A percentile compares a stretch with the other conserved stretches of the same genome.
phyloP scores from a whole-genome alignment of 2,888 invertebrate genomes.

The Drosophila algonquin region DNA sequence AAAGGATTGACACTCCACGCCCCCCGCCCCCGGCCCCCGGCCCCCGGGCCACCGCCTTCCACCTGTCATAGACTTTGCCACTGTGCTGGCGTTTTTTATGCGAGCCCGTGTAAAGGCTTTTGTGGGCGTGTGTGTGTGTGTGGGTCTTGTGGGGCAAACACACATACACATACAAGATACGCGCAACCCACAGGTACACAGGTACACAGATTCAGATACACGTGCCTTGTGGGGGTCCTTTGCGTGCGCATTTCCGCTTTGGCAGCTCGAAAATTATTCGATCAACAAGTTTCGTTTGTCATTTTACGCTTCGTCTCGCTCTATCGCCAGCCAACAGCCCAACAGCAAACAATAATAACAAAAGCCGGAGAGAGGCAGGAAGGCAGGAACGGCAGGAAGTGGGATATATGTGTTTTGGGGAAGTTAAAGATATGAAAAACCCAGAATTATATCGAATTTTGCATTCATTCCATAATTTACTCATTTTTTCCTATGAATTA shows the following conservation, averaged over 20 bases:
- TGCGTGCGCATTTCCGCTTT: constrained; percentile 71
- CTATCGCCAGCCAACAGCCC: constrained; percentile 44
- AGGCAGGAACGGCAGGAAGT: neutral
- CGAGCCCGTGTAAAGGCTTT: constrained; percentile 27
- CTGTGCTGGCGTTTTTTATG: constrained; percentile 44
- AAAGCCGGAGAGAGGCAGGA: neutral
- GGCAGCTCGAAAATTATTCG: constrained; percentile 70
- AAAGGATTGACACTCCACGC: constrained; percentile 61
- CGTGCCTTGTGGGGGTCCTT: constrained; percentile 41
- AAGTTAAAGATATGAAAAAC: neutral
- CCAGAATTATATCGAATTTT: too few relatives aligned
- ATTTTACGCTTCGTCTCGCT: constrained; percentile 72
- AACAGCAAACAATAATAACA: constrained; percentile 46
- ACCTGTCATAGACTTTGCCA: constrained; percentile 53
- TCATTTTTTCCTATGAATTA: too few relatives aligned
- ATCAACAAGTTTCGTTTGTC: constrained; percentile 76
- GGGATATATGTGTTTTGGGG: neutral
- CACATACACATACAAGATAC: constrained; percentile 23
- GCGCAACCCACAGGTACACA: neutral
- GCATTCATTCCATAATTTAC: too few relatives aligned
- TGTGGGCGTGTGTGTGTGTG: constrained; percentile 36
- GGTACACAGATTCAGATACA: constrained; percentile 8
- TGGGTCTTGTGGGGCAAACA: too few relatives aligned
- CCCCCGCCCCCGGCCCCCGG: neutral
- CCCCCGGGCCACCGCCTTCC: constrained; percentile 6